phyloP scores from a whole-genome alignment of 2,113 vertebrate species.

The Edolisoma coerulescens region DNA sequence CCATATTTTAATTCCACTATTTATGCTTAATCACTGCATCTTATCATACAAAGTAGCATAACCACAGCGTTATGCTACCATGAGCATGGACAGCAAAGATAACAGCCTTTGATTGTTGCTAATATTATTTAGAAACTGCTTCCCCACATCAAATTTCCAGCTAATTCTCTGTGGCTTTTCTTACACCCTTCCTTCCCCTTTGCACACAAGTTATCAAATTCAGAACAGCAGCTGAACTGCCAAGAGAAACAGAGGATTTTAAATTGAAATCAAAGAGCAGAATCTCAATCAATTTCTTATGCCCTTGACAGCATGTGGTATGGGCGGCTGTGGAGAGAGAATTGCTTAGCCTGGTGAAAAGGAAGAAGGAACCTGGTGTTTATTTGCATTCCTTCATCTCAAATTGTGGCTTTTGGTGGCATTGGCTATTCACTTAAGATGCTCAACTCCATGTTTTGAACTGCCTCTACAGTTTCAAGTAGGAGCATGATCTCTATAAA shows the following conservation, averaged over 20 bases:
- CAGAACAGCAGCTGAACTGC: background rate
- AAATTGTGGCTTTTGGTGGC: background rate
- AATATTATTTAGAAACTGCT: background rate
- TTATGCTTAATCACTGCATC: background rate
- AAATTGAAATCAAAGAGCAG: slow-evolving; percentile 12
- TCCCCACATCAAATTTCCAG: background rate
- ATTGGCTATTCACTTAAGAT: background rate
- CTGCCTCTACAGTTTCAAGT: background rate
- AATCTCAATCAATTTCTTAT: slow-evolving; percentile 2
- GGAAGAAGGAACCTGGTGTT: background rate
- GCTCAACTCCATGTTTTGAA: background rate
- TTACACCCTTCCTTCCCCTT: background rate
- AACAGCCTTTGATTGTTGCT: background rate
- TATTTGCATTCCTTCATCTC: slow-evolving; percentile 1
- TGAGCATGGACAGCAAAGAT: fast-evolving
- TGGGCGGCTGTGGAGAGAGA: background rate
- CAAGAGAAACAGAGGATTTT: background rate
- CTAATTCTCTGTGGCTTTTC: background rate
- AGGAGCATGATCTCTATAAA: background rate
- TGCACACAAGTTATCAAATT: background rate
- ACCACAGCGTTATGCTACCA: fast-evolving
- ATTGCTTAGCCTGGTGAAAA: background rate
- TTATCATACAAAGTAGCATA: background rate
- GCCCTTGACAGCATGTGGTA: background rate
- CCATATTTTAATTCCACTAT: background rate